phyloP scores from a whole-genome alignment of 2,113 vertebrate species.

The Acanthisitta chloris region DNA sequence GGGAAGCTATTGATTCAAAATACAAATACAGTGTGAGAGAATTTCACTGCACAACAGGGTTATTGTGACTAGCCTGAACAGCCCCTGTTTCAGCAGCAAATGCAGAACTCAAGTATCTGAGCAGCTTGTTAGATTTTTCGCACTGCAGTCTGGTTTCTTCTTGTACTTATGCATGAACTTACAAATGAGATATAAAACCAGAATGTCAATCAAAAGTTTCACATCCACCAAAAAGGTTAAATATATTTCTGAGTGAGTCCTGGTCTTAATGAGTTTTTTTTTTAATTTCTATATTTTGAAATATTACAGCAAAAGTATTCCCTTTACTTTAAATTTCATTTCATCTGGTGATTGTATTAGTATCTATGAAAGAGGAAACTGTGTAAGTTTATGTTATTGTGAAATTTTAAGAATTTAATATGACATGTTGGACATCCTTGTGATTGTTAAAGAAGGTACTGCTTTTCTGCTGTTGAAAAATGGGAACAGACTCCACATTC shows the following conservation, averaged over 20 bases:
- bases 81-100: neutral
- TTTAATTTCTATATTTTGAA: too few species aligned
- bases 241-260: neutral
- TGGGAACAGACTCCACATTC: accelerated
- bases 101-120: neutral
- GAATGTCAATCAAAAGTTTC: neutral
- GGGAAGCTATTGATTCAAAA: conserved; percentile 49
- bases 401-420: neutral
- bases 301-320: neutral
- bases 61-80: neutral
- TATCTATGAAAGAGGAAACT: neutral
- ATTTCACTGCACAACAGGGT: conserved; percentile 19
- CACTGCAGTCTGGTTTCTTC: neutral
- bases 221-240: neutral
- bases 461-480: neutral
- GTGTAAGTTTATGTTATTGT: neutral
- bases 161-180: neutral
- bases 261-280: neutral
- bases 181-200: neutral
- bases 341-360: neutral
- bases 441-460: neutral
- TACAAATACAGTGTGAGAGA: conserved; percentile 24
- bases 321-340: neutral
- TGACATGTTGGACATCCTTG: neutral
- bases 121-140: neutral